Evolutionary conservation across 2,113 vertebrate genomes (phyloP).

Genomic region (Balaenoptera acutorostrata): DNA sequence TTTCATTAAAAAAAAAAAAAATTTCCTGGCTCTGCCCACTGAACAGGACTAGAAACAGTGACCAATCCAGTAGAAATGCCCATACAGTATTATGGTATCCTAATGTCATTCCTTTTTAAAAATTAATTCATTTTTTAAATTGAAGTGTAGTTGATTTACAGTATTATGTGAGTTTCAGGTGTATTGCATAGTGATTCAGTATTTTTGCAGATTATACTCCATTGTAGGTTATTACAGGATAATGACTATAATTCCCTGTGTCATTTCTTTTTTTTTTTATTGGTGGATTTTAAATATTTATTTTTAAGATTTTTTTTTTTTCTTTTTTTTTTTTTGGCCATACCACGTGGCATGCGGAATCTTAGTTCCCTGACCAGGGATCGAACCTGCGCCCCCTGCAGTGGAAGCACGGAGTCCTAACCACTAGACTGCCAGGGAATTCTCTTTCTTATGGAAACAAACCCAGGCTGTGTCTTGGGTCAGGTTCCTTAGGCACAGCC

Average conservation of each 20-base stretch:
- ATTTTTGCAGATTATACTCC: background rate
- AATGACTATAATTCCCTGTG: background rate
- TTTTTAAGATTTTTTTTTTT: background rate
- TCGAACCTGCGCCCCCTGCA: background rate
- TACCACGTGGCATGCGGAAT: accelerated
- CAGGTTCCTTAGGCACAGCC: background rate
- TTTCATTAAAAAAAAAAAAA: background rate
- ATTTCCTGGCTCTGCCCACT: background rate
- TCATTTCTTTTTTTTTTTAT: background rate
- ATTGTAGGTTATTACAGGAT: background rate
- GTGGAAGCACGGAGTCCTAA: background rate
- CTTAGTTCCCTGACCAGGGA: background rate
- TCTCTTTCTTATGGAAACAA: background rate
- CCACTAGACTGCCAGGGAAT: background rate
- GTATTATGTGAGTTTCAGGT: background rate
- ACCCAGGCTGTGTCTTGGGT: background rate
- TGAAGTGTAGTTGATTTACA: background rate
- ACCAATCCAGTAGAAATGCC: background rate
- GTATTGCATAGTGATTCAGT: background rate
- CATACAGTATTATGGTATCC: background rate
- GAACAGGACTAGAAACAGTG: background rate
- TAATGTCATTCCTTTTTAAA: background rate
- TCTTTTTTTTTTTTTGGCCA: background rate
- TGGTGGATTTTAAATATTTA: background rate
- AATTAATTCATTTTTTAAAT: background rate